Base-by-base conservation (phyloP, 2,888 invertebrate genomes). In the Drosophila birchii region DNA sequence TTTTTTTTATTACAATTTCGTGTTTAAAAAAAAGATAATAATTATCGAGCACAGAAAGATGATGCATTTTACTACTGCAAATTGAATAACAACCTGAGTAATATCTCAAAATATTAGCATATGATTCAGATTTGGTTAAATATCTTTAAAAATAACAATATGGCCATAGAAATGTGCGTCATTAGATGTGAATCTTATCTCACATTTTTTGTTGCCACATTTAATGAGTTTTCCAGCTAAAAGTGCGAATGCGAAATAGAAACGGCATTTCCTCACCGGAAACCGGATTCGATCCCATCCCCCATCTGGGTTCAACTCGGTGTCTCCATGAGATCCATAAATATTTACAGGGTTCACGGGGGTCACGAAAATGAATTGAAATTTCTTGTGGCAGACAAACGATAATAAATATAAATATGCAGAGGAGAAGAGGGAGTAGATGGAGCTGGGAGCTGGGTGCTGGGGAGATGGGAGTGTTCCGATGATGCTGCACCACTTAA, bases 371-470 rank as follows among this genome's bases (percentile, higher is more conserved):
- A 74, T 78, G 67, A 78, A 80, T 75, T 76, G 78, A 82, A 74
- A 68, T 78, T 86, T 62, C 75, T 38, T 63, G 81, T 68, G 66
- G 55, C 78, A 83, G 78, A 81, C 85, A 76, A 88, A 81, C 78
- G 80, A 88, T 78, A 88, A 84, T 87, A 88, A 84, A 88, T 88
- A 86, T 88, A 86, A 77, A 70, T 63, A 56, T 57, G 45, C 44
- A 36, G 51, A 53, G 20, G 8, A 1, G 8, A 14, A 18, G 32
- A 18, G 54, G 23, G 12, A 23, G 23, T 16, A 29, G 26, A 16
- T n/a, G 36, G 26, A 32, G n/a, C 1, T 44, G 49, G 49, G 29
- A 9, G 29, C n/a, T 39, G 61, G 49, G 29, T 8, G 29, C n/a
- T 39, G 61, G 49, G 49, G 29, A 9, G 29, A 16, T 39, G 61